Evolutionary conservation across 2,797 vertebrate genomes (phyloP).

Genomic region (Alcedo atthis): DNA sequence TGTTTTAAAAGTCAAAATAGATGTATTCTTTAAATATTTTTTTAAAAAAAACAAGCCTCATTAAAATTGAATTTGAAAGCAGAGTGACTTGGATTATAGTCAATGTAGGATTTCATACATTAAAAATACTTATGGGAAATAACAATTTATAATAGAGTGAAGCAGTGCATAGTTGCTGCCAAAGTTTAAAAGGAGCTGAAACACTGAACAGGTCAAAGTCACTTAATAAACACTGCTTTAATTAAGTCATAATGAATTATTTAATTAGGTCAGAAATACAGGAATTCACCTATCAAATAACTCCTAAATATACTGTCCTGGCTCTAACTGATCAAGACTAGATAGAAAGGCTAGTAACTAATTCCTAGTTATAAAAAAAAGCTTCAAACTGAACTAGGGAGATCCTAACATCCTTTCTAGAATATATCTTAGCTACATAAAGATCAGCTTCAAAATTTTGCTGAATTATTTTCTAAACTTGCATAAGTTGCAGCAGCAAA

Average conservation of each 20-base stretch:
- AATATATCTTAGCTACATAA: neutral
- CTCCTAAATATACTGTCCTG: neutral
- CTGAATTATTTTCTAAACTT: neutral
- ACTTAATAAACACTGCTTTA: constrained; percentile 27
- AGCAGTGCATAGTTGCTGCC: neutral
- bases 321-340: neutral
- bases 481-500: neutral
- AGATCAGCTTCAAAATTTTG: neutral
- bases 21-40: neutral
- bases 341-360: neutral
- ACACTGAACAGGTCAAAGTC: neutral
- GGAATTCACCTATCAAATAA: neutral
- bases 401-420: neutral
- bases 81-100: neutral
- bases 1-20: constrained; percentile 16
- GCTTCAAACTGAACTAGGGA: neutral
- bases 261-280: constrained; percentile 29
- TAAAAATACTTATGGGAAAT: neutral
- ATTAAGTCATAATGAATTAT: constrained; percentile 34
- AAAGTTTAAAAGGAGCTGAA: constrained; percentile 38
- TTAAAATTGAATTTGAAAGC: constrained; percentile 23
- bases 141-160: neutral
- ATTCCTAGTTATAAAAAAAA: neutral
- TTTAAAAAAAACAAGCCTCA: neutral
- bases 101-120: constrained; percentile 12